A percentile compares a stretch with the other conserved stretches of the same genome.
phyloP scores from a whole-genome alignment of 2,113 vertebrate genomes.

The Galeopterus variegatus region DNA sequence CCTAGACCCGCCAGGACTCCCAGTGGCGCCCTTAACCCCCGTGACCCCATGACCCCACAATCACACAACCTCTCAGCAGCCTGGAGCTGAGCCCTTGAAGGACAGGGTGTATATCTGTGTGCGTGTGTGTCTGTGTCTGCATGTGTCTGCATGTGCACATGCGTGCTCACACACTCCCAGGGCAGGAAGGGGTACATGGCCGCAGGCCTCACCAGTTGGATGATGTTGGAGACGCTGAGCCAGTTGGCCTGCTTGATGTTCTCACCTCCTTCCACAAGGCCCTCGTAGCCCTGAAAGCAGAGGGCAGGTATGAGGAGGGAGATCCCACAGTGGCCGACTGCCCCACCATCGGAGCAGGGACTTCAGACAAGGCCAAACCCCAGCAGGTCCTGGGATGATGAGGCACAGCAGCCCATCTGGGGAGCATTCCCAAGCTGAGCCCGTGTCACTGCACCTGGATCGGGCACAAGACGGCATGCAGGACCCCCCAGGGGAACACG shows the following conservation, averaged over 20 bases:
- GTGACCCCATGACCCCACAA: too few species aligned
- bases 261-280: conserved; percentile 97
- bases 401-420: not conserved
- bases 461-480: rapidly evolving
- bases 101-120: rapidly evolving
- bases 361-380: not conserved
- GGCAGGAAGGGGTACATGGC: not conserved
- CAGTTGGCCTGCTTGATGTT: conserved; percentile 96
- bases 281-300: conserved; percentile 93
- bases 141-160: not conserved
- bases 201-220: conserved; percentile 94
- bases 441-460: rapidly evolving
- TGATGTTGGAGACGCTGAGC: conserved; percentile 98
- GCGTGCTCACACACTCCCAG: too few species aligned
- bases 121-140: not conserved
- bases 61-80: not conserved
- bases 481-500: rapidly evolving
- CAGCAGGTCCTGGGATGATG: rapidly evolving
- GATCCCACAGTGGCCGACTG: rapidly evolving
- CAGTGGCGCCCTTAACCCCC: too few species aligned
- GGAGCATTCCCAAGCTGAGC: too few species aligned
- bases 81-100: rapidly evolving
- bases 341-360: rapidly evolving
- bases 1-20: not conserved
- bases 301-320: rapidly evolving